A percentile compares a stretch with the other conserved stretches of the same genome.
Conservation (phyloP, 2,797 vertebrate species). For the Lindbergichthys nudifrons region DNA sequence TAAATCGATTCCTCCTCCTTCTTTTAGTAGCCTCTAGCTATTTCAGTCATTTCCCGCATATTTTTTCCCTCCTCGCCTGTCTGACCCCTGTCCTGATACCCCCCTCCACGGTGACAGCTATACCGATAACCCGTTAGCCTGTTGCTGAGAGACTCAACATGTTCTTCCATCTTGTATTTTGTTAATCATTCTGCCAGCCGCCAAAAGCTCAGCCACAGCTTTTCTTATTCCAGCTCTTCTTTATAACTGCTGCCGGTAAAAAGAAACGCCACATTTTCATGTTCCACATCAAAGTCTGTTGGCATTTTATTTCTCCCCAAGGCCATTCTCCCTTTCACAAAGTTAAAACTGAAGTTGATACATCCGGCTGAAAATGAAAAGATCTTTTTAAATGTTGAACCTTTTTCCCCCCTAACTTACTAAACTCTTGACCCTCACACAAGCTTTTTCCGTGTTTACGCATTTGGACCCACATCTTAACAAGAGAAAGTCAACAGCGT, state of each 20-base stretch:
- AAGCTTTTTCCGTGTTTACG: conserved; percentile 9
- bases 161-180: conserved; percentile 16
- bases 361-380: conserved; percentile 22
- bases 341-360: conserved; percentile 24
- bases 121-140: conserved; percentile 24
- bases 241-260: conserved; percentile 27
- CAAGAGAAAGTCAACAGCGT: conserved; percentile 17
- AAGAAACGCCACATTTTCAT: conserved; percentile 44
- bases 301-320: conserved; percentile 44
- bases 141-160: conserved; percentile 19
- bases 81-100: conserved; percentile 24
- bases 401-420: not conserved
- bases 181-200: conserved; percentile 7
- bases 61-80: conserved; percentile 17
- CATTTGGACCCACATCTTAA: conserved; percentile 15
- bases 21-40: conserved; percentile 32
- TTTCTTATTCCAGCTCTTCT: conserved; percentile 22
- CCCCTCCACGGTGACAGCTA: conserved; percentile 21
- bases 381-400: conserved; percentile 16
- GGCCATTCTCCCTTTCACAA: conserved; percentile 37
- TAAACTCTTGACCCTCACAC: conserved; percentile 5
- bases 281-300: conserved; percentile 55
- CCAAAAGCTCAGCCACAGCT: conserved; percentile 22
- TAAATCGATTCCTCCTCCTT: conserved; percentile 16
- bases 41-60: conserved; percentile 30